phyloP scores from a whole-genome alignment of 2,888 invertebrate species.

The Brachynemurus nebulosus region DNA sequence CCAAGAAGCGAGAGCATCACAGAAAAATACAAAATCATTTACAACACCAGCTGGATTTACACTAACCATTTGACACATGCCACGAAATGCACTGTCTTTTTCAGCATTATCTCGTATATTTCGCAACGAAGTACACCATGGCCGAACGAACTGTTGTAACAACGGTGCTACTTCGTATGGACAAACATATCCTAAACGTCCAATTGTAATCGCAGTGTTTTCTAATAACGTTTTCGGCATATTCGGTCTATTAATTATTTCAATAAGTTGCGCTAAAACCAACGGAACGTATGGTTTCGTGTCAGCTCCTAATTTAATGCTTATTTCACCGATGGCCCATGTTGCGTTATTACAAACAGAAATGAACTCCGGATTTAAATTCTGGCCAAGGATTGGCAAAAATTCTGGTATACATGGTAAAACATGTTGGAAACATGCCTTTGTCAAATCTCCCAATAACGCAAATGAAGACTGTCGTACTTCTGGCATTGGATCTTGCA shows the following conservation, averaged over 20 bases:
- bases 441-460: slow-evolving; percentile 59
- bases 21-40: slow-evolving; percentile 96
- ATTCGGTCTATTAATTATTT: slow-evolving; percentile 85
- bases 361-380: slow-evolving; percentile 91
- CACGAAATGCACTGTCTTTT: slow-evolving; percentile 97
- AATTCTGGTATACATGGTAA: slow-evolving; percentile 87
- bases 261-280: slow-evolving; percentile 76
- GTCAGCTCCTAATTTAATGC: slow-evolving; percentile 84
- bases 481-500: slow-evolving; percentile 59
- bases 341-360: slow-evolving; percentile 99
- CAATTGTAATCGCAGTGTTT: slow-evolving; percentile 99
- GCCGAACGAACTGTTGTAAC: slow-evolving; percentile 96
- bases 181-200: slow-evolving; percentile 99
- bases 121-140: slow-evolving; percentile 93
- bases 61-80: slow-evolving; percentile 95
- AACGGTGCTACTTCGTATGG: slow-evolving; percentile 97
- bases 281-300: slow-evolving; percentile 84
- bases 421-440: slow-evolving; percentile 61
- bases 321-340: slow-evolving; percentile 98
- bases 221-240: slow-evolving; percentile 95
- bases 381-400: slow-evolving; percentile 88
- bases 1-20: slow-evolving; percentile 99
- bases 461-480: slow-evolving; percentile 64
- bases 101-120: slow-evolving; percentile 98
- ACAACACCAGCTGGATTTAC: slow-evolving; percentile 93